Percentiles rank a stretch among this genome's conserved stretches.
Evolutionary conservation across 2,797 vertebrate genomes (phyloP).

Genomic region (Dendrocincla fuliginosa): DNA sequence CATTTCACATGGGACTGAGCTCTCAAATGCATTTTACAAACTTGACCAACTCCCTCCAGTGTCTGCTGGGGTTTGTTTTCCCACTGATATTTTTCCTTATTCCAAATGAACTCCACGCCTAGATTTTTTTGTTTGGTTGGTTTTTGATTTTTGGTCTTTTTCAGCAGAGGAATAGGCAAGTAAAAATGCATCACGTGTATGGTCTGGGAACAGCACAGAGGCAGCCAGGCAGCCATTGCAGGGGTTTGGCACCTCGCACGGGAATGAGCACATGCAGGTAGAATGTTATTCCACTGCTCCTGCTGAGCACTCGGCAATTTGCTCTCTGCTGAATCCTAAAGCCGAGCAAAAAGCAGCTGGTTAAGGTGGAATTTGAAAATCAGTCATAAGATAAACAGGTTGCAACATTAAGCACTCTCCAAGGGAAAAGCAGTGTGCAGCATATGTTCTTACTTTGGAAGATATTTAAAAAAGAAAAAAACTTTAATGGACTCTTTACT

Average conservation of each 20-base stretch:
- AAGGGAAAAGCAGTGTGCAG: slow-evolving; percentile 44
- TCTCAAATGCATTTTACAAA: not conserved
- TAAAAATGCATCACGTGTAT: not conserved
- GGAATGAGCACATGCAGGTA: slow-evolving; percentile 46
- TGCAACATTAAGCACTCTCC: slow-evolving; percentile 47
- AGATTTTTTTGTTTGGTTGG: not conserved
- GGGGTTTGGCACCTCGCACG: slow-evolving; percentile 1
- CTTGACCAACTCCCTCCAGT: not conserved
- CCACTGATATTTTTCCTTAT: not conserved
- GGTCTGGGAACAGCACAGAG: not conserved
- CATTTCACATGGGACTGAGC: not conserved
- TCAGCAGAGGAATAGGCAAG: not conserved
- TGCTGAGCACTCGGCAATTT: not conserved
- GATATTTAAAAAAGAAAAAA: not conserved
- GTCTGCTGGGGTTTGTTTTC: not conserved
- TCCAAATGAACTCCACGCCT: not conserved
- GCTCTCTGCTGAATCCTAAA: not conserved
- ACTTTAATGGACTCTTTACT: slow-evolving; percentile 45
- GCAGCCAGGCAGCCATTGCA: not conserved
- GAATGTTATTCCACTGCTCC: not conserved
- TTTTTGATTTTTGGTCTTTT: not conserved
- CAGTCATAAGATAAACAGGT: slow-evolving; percentile 68
- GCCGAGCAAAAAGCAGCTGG: slow-evolving; percentile 42
- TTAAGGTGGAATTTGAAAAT: slow-evolving; percentile 59
- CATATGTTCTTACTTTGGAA: slow-evolving; percentile 64